Evolutionary conservation across 2,113 vertebrate genomes (phyloP).

Genomic region (Morone saxatilis): DNA sequence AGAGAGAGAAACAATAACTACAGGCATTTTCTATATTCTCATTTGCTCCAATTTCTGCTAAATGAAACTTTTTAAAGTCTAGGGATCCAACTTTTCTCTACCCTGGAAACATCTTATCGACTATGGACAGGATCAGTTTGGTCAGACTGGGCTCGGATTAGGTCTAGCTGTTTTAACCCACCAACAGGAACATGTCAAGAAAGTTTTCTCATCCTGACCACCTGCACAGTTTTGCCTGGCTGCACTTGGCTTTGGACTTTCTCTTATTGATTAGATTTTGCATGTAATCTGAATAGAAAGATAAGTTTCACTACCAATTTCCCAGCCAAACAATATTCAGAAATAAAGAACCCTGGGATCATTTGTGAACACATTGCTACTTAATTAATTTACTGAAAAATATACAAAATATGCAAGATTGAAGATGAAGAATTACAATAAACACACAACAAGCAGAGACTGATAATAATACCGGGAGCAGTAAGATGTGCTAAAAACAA

Average conservation of each 20-base stretch:
- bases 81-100: background rate
- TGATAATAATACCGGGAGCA: background rate
- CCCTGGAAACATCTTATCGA: background rate
- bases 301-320: background rate
- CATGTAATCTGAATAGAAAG: background rate
- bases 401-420: background rate
- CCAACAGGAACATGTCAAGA: background rate
- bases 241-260: background rate
- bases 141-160: constrained; percentile 13
- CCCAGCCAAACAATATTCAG: background rate
- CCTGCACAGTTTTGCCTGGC: background rate
- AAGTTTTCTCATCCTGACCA: background rate
- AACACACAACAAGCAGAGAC: background rate
- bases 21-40: constrained; percentile 10
- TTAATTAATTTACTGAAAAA: background rate
- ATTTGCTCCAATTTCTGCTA: background rate
- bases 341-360: background rate
- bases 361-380: too few relatives aligned
- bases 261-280: background rate
- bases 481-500: background rate
- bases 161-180: background rate
- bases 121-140: constrained; percentile 12
- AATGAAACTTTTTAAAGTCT: constrained; percentile 6
- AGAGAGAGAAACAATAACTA: background rate
- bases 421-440: background rate